phyloP scores from a whole-genome alignment of 2,797 vertebrate genomes.

The Trachurus trachurus region DNA sequence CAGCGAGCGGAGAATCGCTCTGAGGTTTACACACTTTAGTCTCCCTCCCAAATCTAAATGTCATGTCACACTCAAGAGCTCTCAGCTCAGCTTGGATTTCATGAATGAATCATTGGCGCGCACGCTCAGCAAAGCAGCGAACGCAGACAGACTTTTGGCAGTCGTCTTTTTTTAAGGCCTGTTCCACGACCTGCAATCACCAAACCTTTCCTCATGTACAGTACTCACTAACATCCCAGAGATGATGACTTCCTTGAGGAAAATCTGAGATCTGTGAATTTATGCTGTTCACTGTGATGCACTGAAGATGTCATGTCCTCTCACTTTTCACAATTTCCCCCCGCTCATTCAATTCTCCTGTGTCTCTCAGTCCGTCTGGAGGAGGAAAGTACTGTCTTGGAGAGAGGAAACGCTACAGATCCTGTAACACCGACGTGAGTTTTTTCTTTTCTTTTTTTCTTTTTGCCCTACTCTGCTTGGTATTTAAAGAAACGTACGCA shows the following conservation, averaged over 20 bases:
- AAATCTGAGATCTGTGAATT: constrained; percentile 12
- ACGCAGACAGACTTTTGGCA: constrained; percentile 45
- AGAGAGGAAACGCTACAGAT: constrained; percentile 97
- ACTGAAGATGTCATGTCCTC: constrained; percentile 31
- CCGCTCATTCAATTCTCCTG: constrained; percentile 52
- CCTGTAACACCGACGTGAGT: constrained; percentile 98
- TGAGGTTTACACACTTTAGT: constrained; percentile 44
- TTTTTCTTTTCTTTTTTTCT: constrained; percentile 39
- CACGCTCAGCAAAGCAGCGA: constrained; percentile 34
- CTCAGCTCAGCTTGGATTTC: constrained; percentile 61
- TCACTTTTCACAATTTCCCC: constrained; percentile 69
- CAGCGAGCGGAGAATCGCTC: constrained; percentile 6
- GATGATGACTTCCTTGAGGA: neutral
- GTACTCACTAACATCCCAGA: neutral
- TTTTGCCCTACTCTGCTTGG: neutral
- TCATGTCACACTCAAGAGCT: constrained; percentile 66
- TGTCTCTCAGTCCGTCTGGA: constrained; percentile 93
- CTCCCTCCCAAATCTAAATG: constrained; percentile 59
- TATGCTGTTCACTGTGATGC: constrained; percentile 15
- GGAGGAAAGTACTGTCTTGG: constrained; percentile 99
- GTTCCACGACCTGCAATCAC: constrained; percentile 20
- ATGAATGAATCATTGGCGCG: constrained; percentile 59
- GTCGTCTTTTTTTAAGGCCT: constrained; percentile 23
- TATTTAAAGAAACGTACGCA: constrained; percentile 3
- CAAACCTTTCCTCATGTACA: neutral